Conservation (phyloP, 2,113 vertebrate species). For the Cricetomys ansorgei region DNA sequence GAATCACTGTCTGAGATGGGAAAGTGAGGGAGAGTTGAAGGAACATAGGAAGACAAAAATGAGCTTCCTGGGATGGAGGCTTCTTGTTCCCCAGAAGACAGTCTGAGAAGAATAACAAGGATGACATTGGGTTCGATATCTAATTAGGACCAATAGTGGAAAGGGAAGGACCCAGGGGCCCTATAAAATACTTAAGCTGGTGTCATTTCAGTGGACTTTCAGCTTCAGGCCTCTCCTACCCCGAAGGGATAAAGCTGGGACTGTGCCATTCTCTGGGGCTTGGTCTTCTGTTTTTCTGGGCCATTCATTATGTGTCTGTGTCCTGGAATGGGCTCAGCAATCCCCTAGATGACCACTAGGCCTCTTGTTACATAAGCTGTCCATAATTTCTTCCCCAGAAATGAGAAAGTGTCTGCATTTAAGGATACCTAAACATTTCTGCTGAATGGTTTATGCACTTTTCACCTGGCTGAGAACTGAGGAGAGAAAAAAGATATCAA, state of each 20-base stretch:
- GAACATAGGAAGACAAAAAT: background rate
- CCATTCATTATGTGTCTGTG: background rate
- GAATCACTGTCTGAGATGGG: background rate
- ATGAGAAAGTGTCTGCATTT: slow-evolving; percentile 5
- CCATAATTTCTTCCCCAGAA: background rate
- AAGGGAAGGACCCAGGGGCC: rapidly evolving
- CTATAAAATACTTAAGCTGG: background rate
- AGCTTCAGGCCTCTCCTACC: background rate
- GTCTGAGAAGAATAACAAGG: background rate
- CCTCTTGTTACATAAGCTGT: background rate
- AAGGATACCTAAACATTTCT: background rate
- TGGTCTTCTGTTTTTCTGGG: background rate
- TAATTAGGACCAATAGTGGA: background rate
- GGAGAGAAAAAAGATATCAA: slow-evolving; percentile 35
- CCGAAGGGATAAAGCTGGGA: background rate
- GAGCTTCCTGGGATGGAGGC: background rate
- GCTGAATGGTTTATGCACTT: background rate
- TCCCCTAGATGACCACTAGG: background rate
- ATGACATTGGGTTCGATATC: background rate
- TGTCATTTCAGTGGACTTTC: no score
- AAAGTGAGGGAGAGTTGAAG: background rate
- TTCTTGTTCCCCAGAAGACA: background rate
- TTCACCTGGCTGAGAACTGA: slow-evolving; percentile 21
- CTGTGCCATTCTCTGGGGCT: background rate
- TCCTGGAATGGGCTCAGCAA: background rate